These are phyloP conservation scores for Stictocephala bisonia DNA, from an alignment of 2,888 invertebrate genomes.

Conservation along the genomic window DNA sequence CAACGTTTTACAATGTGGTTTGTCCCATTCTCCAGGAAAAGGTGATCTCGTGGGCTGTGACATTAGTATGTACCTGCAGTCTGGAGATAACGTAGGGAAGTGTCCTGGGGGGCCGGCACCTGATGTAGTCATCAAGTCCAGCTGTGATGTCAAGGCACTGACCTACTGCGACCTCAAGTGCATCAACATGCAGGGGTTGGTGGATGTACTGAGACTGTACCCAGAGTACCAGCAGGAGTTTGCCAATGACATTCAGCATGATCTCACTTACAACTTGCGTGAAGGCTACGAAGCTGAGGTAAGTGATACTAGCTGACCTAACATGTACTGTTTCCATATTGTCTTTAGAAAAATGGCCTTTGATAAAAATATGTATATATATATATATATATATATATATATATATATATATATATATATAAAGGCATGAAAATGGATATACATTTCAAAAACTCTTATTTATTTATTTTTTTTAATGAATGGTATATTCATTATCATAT, in stretches of 20 bases:
- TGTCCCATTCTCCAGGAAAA: constrained; percentile 91
- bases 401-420: no score
- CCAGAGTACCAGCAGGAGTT: constrained; percentile 96
- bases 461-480: no score
- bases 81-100: constrained; percentile 69
- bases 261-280: constrained; percentile 92
- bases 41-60: constrained; percentile 96
- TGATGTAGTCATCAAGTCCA: constrained; percentile 90
- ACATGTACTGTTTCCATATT: no score
- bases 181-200: constrained; percentile 89
- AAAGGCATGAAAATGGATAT: no score
- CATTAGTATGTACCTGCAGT: constrained; percentile 82
- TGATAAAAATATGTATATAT: no score
- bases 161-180: constrained; percentile 97
- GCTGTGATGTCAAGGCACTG: constrained; percentile 92
- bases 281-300: constrained; percentile 93
- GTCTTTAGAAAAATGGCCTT: no score
- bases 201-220: constrained; percentile 86
- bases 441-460: no score
- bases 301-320: no score
- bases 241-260: constrained; percentile 93
- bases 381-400: neutral
- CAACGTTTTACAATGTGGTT: no score
- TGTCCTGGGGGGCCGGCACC: constrained; percentile 67
- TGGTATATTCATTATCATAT: no score